Evolutionary conservation across 2,888 invertebrate species (phyloP).

Genomic region (Caenorhabditis wallacei): DNA sequence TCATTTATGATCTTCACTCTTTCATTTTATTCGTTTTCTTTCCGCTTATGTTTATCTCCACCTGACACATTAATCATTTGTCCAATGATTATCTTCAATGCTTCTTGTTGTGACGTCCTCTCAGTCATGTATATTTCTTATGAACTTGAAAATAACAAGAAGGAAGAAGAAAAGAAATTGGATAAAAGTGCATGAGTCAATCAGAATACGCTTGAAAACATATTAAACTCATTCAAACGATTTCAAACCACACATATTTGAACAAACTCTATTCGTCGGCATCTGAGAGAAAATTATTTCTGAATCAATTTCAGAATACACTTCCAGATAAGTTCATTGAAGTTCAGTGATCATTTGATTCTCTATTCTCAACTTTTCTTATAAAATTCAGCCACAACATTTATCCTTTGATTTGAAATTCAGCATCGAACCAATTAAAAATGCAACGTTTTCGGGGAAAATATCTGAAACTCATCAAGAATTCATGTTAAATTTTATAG

Average conservation of each 20-base stretch:
- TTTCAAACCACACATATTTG: too few relatives aligned
- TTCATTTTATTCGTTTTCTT: conserved; percentile 12
- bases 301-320: too few relatives aligned
- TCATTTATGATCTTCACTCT: conserved; percentile 39
- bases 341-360: conserved; percentile 6
- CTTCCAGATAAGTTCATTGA: too few relatives aligned
- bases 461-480: neutral
- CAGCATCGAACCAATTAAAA: neutral
- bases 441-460: conserved; percentile 5
- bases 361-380: neutral
- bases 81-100: conserved; percentile 44
- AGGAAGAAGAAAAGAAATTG: neutral
- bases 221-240: neutral
- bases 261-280: too few relatives aligned
- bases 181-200: conserved; percentile 41
- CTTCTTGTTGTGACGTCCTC: conserved; percentile 54
- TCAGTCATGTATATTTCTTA: conserved; percentile 31
- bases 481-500: conserved; percentile 14
- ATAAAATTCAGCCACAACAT: neutral
- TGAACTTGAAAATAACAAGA: neutral
- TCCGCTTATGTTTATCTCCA: neutral
- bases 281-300: too few relatives aligned
- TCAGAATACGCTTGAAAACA: too few relatives aligned
- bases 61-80: conserved; percentile 47
- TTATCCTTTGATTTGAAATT: neutral